Evolutionary conservation across 1,140 invertebrate species (phyloP).

Genomic region (Homalodisca vitripennis): DNA sequence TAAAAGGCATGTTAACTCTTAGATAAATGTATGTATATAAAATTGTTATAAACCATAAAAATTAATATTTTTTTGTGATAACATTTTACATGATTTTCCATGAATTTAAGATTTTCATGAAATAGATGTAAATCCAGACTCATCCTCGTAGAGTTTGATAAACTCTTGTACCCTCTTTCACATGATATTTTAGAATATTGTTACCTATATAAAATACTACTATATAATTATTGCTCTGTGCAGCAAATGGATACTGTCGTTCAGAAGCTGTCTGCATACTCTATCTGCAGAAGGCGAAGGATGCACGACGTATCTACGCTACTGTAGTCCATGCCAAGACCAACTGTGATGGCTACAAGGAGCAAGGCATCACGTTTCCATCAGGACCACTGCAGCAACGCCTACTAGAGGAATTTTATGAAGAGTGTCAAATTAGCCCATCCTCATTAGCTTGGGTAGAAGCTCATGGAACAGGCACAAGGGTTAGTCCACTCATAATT

Average conservation of each 20-base stretch:
- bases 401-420: conserved; percentile 81
- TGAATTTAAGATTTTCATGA: no score
- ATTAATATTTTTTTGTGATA: no score
- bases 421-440: conserved; percentile 77
- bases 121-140: no score
- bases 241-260: conserved; percentile 71
- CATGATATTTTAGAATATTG: no score
- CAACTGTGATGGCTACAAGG: conserved; percentile 89
- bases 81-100: no score
- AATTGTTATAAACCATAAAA: no score
- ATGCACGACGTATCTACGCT: conserved; percentile 75
- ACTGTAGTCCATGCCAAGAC: conserved; percentile 66
- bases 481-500: conserved; percentile 36
- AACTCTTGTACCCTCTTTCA: no score
- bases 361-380: conserved; percentile 89
- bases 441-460: conserved; percentile 77
- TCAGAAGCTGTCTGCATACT: conserved; percentile 74
- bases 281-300: conserved; percentile 77
- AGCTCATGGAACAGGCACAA: conserved; percentile 80
- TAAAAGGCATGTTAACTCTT: no score
- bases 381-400: conserved; percentile 77
- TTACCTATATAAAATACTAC: no score
- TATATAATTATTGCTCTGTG: no score
- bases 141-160: no score
- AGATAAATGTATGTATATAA: no score